Conservation (phyloP, 2,113 vertebrate species). For the Indicator indicator region DNA sequence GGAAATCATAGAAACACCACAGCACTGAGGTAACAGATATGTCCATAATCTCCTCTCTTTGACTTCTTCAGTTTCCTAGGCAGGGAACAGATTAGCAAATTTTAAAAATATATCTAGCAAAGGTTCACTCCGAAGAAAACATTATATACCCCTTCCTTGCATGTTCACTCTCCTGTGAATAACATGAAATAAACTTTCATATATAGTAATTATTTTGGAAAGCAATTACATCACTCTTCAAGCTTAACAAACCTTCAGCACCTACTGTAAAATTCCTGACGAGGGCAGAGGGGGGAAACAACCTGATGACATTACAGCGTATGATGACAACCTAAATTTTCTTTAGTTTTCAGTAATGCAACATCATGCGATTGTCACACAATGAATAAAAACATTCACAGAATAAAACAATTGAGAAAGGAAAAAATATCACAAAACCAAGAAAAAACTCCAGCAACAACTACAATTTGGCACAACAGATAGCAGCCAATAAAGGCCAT, state of each 20-base stretch:
- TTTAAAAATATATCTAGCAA: conserved; percentile 13
- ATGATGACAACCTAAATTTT: background rate
- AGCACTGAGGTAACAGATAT: background rate
- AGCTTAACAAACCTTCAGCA: background rate
- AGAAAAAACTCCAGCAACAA: too few relatives aligned
- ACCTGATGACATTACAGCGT: background rate
- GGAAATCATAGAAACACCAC: conserved; percentile 23
- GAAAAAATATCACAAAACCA: background rate
- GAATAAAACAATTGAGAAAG: background rate
- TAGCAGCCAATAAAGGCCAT: background rate
- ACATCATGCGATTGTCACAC: background rate
- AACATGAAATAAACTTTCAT: conserved; percentile 15
- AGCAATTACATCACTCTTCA: background rate
- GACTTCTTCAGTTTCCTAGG: background rate
- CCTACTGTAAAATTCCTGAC: background rate
- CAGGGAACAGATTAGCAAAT: background rate
- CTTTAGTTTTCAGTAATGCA: background rate
- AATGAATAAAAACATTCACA: background rate
- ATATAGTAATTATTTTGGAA: background rate
- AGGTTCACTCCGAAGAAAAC: conserved; percentile 7
- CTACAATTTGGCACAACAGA: background rate
- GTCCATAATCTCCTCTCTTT: background rate
- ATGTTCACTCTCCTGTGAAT: background rate
- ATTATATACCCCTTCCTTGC: background rate
- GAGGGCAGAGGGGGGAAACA: background rate